Evolutionary conservation across 2,797 vertebrate genomes (phyloP).

Genomic region (Xerus rutilus): DNA sequence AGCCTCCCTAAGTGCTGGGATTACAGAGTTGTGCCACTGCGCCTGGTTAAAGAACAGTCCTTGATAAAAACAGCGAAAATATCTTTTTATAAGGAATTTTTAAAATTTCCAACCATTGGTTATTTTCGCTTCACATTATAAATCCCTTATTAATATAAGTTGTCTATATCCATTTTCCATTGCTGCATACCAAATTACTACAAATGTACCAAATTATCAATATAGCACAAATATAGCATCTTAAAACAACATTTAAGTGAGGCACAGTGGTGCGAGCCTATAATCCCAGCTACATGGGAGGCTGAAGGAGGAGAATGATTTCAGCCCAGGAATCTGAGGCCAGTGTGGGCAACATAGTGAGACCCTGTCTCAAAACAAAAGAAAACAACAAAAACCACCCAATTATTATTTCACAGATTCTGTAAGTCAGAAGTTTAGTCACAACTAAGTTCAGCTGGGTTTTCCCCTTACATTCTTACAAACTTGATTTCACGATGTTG

Average conservation of each 20-base stretch:
- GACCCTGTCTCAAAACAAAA: not conserved
- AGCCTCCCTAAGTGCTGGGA: too few relatives aligned
- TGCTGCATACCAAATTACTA: not conserved
- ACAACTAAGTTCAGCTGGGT: not conserved
- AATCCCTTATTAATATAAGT: not conserved
- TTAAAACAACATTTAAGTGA: not conserved
- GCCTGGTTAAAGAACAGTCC: not conserved
- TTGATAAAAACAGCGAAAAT: constrained; percentile 15
- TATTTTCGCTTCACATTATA: not conserved
- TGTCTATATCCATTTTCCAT: not conserved
- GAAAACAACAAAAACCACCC: not conserved
- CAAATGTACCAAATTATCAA: not conserved
- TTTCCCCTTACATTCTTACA: not conserved
- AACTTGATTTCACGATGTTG: not conserved
- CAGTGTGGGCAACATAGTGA: not conserved
- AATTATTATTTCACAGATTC: not conserved
- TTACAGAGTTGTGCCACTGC: too few relatives aligned
- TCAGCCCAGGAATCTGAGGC: not conserved
- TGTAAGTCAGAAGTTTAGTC: not conserved
- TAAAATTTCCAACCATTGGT: not conserved
- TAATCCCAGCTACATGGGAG: too few relatives aligned
- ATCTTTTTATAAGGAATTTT: not conserved
- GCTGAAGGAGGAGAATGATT: too few relatives aligned
- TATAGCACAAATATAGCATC: constrained; percentile 7
- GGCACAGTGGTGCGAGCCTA: too few relatives aligned